Evolutionary conservation across 1,140 invertebrate genomes (phyloP).

Genomic region (Saxidomus purpurata): DNA sequence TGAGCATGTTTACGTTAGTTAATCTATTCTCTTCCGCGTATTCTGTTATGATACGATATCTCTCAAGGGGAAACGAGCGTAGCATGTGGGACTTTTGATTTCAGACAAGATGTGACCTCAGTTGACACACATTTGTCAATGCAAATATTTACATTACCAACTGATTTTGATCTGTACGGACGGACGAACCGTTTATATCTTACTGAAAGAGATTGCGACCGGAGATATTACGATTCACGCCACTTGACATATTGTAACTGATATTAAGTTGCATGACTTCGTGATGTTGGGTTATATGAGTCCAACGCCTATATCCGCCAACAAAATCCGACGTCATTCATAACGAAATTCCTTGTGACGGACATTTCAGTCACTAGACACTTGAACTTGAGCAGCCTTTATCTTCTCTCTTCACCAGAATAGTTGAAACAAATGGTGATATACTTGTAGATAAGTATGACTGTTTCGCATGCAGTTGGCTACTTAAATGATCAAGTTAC

Average conservation of each 20-base stretch:
- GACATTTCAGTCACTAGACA: no score
- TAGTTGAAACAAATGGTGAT: no score
- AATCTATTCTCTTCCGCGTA: background rate
- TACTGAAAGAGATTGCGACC: background rate
- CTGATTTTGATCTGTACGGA: conserved; percentile 24
- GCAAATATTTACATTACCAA: conserved; percentile 37
- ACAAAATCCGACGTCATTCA: no score
- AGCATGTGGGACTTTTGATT: background rate
- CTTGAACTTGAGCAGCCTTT: no score
- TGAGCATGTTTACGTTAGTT: background rate
- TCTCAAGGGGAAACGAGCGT: background rate
- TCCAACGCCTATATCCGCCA: no score
- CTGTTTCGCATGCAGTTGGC: no score
- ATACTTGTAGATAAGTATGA: no score
- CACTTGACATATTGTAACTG: background rate
- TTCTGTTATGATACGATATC: background rate
- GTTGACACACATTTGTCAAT: background rate
- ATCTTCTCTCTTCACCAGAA: no score
- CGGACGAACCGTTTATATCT: background rate
- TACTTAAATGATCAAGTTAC: no score
- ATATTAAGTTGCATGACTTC: background rate
- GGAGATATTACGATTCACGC: background rate
- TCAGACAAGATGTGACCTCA: background rate
- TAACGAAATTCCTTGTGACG: no score
- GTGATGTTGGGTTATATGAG: no score